Percentiles rank a stretch among this genome's conserved stretches.
Conservation (phyloP, 2,888 invertebrate species). For the Eupithecia centaureata region DNA sequence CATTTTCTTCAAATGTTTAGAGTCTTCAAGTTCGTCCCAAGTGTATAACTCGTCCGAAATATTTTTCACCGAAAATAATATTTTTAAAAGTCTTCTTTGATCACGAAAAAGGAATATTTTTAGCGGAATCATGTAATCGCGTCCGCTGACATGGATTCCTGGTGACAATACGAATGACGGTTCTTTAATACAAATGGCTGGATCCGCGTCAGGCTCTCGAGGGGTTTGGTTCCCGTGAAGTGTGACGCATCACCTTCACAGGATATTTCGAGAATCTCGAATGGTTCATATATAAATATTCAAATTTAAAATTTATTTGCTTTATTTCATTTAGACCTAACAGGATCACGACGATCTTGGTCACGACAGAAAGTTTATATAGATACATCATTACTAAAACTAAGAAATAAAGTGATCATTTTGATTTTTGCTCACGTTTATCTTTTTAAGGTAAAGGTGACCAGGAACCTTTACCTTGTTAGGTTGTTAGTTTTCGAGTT, state of each 20-base stretch:
- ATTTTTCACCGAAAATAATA: constrained; percentile 3
- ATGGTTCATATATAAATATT: background rate
- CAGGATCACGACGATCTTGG: no score
- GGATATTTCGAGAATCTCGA: constrained; percentile 35
- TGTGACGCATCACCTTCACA: constrained; percentile 57
- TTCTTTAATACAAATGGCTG: constrained; percentile 53
- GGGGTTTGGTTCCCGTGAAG: constrained; percentile 53
- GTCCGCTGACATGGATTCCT: constrained; percentile 48
- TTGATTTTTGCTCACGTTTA: no score
- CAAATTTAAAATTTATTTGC: no score
- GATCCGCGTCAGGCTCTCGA: constrained; percentile 46
- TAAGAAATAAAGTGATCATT: no score
- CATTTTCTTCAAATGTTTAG: no score
- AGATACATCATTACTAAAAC: no score
- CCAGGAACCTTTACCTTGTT: no score
- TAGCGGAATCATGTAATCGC: constrained; percentile 35
- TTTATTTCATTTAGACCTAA: no score
- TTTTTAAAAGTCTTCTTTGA: background rate
- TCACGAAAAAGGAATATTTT: constrained; percentile 25
- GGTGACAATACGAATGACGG: constrained; percentile 53
- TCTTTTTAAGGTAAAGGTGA: no score
- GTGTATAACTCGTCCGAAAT: background rate
- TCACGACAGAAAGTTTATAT: no score
- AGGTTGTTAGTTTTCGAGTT: no score
- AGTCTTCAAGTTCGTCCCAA: background rate